Evolutionary conservation across 2,888 invertebrate genomes (phyloP).

Genomic region (Phaedon cochleariae): DNA sequence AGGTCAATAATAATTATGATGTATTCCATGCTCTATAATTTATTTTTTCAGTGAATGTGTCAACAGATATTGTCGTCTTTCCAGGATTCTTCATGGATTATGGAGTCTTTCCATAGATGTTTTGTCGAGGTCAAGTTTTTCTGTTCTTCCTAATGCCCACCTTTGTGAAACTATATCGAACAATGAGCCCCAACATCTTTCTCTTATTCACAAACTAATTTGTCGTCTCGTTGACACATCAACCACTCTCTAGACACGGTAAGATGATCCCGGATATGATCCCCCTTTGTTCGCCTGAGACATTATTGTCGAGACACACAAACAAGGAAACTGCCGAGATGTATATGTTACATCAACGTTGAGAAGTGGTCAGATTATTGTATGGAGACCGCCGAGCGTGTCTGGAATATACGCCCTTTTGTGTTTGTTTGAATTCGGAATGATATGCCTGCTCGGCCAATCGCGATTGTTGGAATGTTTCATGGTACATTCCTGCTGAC

Average conservation of each 20-base stretch:
- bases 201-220: background rate
- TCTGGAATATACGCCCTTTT: constrained; percentile 26
- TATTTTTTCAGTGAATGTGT: no score
- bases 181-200: background rate
- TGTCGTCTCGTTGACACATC: background rate
- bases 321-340: constrained; percentile 32
- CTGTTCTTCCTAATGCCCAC: no score
- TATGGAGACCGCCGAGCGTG: constrained; percentile 27
- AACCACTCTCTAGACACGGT: background rate
- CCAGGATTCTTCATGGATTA: no score
- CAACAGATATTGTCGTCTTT: no score
- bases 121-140: no score
- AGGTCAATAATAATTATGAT: no score
- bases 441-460: constrained; percentile 25
- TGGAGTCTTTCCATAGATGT: no score
- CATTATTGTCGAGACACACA: constrained; percentile 32
- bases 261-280: constrained; percentile 30
- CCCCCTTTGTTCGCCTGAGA: constrained; percentile 35
- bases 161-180: no score
- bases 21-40: no score
- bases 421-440: constrained; percentile 22
- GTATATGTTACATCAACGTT: constrained; percentile 33
- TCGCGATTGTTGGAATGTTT: constrained; percentile 21
- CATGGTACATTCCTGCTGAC: constrained; percentile 5
- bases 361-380: constrained; percentile 38